These are phyloP conservation scores for Hiodon alosoides DNA, from an alignment of 2,113 vertebrate genomes.

Conservation along the genomic window DNA sequence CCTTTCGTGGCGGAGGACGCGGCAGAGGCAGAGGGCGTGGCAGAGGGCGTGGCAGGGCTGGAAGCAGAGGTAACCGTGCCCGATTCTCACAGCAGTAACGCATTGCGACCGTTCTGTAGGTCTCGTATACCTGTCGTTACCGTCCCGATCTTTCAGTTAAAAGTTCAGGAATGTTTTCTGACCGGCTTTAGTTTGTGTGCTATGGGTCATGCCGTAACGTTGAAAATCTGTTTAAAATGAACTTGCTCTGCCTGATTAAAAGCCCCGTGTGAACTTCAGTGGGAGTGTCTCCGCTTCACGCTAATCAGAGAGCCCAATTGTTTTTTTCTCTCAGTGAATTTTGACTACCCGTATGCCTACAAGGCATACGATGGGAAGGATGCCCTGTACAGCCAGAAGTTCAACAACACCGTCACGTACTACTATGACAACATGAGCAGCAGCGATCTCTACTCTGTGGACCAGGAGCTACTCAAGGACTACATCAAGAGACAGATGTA, in stretches of 20 bases:
- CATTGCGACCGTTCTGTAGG: not conserved
- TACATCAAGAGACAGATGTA: conserved; percentile 96
- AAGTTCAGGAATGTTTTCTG: too few species aligned
- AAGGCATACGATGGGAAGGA: conserved; percentile 65
- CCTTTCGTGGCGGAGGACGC: conserved; percentile 59
- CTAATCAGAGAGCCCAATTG: not conserved
- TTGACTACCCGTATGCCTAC: conserved; percentile 72
- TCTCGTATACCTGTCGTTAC: too few species aligned
- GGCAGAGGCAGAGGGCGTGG: conserved; percentile 75
- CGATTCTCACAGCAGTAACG: not conserved
- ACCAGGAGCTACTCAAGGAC: conserved; percentile 86
- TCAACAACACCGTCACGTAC: conserved; percentile 79
- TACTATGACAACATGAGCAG: conserved; percentile 86
- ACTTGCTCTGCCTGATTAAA: too few species aligned
- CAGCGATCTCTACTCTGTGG: conserved; percentile 85
- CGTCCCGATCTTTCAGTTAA: too few species aligned
- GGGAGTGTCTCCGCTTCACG: not conserved
- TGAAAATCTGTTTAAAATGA: too few species aligned
- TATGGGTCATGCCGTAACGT: too few species aligned
- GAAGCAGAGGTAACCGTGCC: not conserved
- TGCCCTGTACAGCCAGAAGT: conserved; percentile 59
- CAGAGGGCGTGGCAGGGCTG: conserved; percentile 76
- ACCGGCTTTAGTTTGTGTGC: too few species aligned
- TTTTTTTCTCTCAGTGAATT: conserved; percentile 64
- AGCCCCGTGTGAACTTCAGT: too few species aligned